Evolutionary conservation across 92 coral and sea anemone species (phyloP), one percentile per base, ranked within the genome.

Genomic region (Paragorgia papillata): DNA sequence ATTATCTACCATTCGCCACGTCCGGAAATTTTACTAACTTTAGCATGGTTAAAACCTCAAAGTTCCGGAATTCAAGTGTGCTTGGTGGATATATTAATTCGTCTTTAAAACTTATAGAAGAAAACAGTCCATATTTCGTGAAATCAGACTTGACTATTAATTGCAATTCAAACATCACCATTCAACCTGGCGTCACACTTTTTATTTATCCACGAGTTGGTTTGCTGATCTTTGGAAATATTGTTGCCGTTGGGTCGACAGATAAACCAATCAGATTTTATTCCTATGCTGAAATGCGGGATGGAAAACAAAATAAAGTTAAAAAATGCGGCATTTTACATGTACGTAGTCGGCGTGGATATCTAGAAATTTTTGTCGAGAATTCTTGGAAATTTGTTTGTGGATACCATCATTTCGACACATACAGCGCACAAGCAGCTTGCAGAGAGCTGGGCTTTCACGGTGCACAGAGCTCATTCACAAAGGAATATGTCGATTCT

Each of bases 171-270:
- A 84, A 82, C 18, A 82, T 89, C 7, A 80, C 73, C 9, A 80
- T 89, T 39, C 91, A 89, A 33, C 85, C 85, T 1, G 90, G 90
- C 54, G 95, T 89, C 1, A 75, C 75, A 62, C 40, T 89, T 10
- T 41, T 30, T 19, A 69, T 89, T 22, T 60, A 28, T 25, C 86
- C 88, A 25, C 76, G 88, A 34, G 48, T 59, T 15, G 84, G 93
- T 51, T 59, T 89, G 31, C 88, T 89, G 18, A 81, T 89, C 32
- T 61, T 84, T 43, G 95, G 95, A 33, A 88, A 82, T 9, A 81
- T 89, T 7, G 51, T 78, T n/a, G 95, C 90, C 6, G 43, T 37
- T 27, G 95, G 95, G 41, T 85, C 91, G 8, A 31, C 18, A 7
- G 75, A 68, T 10, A 77, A 71, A n/a, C 66, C 54, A 30, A 65